Conservation (phyloP, 37 sponge, comb jelly and placozoan genomes). For the Geodia barretti region DNA sequence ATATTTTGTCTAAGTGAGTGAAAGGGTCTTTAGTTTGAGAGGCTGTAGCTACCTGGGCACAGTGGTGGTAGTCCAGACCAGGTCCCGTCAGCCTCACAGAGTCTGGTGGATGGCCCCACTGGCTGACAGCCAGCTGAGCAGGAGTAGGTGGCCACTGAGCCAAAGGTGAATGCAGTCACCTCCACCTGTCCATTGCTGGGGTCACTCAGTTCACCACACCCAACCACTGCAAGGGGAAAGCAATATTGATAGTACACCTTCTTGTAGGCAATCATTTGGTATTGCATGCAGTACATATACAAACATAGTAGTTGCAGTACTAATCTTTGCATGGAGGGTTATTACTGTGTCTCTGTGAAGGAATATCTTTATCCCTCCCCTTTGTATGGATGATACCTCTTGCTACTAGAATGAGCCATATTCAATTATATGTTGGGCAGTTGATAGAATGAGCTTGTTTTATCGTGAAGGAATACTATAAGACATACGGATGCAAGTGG, state of each 20-base stretch:
- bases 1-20: no score
- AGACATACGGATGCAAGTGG: not conserved
- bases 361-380: not conserved
- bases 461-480: no score
- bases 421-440: not conserved
- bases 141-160: not conserved
- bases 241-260: no score
- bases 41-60: not conserved
- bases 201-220: not conserved
- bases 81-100: not conserved
- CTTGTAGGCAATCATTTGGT: no score
- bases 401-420: no score
- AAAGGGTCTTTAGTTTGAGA: no score
- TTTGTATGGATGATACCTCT: not conserved
- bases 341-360: not conserved
- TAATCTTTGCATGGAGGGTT: no score
- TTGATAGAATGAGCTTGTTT: no score
- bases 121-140: not conserved
- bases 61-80: not conserved
- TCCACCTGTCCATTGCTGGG: not conserved
- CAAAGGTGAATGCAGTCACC: not conserved
- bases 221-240: not conserved
- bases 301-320: no score
- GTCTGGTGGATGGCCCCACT: not conserved
- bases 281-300: no score